Evolutionary conservation across 1,140 invertebrate species (phyloP).

Genomic region (Pseudomyrmex gracilis): DNA sequence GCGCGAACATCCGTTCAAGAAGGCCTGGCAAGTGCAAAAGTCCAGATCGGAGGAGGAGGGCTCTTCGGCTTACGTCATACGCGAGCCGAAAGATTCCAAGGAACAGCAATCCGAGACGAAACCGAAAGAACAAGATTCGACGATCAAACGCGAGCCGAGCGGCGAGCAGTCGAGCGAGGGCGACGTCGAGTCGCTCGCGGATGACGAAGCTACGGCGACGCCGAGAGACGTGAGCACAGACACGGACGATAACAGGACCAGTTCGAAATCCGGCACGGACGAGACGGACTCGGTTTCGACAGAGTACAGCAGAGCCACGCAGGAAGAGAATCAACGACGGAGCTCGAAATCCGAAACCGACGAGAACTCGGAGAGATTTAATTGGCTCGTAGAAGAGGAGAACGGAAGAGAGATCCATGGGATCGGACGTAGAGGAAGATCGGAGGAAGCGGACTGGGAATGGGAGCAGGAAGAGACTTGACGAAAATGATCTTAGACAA

Average conservation of each 20-base stretch:
- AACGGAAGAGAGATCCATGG: conserved; percentile 62
- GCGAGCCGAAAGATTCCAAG: conserved; percentile 74
- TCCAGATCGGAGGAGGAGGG: conserved; percentile 83
- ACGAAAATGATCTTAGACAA: conserved; percentile 23
- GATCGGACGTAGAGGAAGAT: conserved; percentile 67
- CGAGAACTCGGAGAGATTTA: conserved; percentile 66
- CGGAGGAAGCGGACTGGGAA: conserved; percentile 75
- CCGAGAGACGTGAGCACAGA: conserved; percentile 50
- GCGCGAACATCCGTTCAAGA: conserved; percentile 84
- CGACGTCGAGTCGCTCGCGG: conserved; percentile 34
- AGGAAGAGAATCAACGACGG: conserved; percentile 22
- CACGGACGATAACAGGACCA: conserved; percentile 57
- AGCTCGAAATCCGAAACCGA: conserved; percentile 67
- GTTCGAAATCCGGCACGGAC: conserved; percentile 63
- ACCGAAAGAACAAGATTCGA: conserved; percentile 49
- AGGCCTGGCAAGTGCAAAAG: conserved; percentile 84
- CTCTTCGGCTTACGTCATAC: conserved; percentile 73
- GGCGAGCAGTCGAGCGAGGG: conserved; percentile 61
- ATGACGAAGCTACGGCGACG: conserved; percentile 56
- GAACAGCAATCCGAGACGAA: conserved; percentile 50
- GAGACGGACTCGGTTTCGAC: conserved; percentile 58
- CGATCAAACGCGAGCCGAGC: conserved; percentile 34
- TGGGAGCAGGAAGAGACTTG: conserved; percentile 79
- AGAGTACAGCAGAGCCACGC: conserved; percentile 23
- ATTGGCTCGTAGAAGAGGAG: conserved; percentile 76